Base-by-base conservation (phyloP, 2,113 vertebrate genomes). In the Ciconia boyciana region DNA sequence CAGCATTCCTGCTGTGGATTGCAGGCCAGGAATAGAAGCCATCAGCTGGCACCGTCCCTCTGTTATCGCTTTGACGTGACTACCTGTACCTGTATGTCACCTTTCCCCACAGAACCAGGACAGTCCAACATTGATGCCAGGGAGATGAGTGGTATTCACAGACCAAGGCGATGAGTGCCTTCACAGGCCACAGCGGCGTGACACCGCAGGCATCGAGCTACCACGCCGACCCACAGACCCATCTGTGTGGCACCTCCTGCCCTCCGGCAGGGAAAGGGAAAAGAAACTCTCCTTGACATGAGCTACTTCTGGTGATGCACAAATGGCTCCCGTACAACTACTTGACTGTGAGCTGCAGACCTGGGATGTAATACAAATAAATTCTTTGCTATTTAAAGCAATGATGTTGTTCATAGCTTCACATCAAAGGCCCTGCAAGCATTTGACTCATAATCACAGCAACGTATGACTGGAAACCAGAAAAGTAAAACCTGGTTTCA, bases 1-100 rank as follows among this genome's bases (percentile, higher is more conserved):
- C 8, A 28, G 46, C 6, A 7, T 64, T 79, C n/a, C 32, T 54
- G 25, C 54, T 22, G 22, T 51, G 49, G 28, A 14, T 87, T 51
- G 55, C 41, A 51, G 55, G 12, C 13, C 46, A 80, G 48, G 48
- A 75, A 39, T 26, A 8, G 65, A 71, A 71, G 39, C 39, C 11
- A 66, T 32, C 61, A 10, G 1, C 28, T 75, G 48, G 24, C 31
- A 31, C 41, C 4, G 2, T n/a, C 41, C n/a, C 9, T 48, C 51
- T 18, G 31, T 77, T 29, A 14, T 10, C 0, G 0, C 55, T 70
- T 39, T 87, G 51, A 39, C 0, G 0, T 65, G 41, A 39, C 49
- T 31, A 4, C 26, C 57, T 34, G 60, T 12, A 34, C 21, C 24
- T 14, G 26, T 21, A 0, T 16, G 18, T 31, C 54, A 19, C 20